phyloP scores from a whole-genome alignment of 2,888 invertebrate genomes.

The Epinotia demarniana region DNA sequence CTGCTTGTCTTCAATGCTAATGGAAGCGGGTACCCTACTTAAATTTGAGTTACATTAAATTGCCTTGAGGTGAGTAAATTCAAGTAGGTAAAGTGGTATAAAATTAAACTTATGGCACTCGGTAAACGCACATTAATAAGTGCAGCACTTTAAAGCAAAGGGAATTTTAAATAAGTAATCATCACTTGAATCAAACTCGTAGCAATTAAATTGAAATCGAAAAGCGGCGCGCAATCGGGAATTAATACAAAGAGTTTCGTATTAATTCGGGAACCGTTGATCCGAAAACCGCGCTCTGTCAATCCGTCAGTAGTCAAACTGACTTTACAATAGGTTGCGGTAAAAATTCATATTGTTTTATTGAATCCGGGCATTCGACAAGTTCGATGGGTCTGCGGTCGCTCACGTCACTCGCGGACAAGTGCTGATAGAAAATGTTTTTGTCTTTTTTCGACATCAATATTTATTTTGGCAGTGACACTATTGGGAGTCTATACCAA shows the following conservation, averaged over 20 bases:
- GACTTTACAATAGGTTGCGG: conserved; percentile 54
- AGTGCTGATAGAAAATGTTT: conserved; percentile 20
- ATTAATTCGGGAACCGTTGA: conserved; percentile 51
- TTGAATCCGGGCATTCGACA: conserved; percentile 50
- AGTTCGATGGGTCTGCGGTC: conserved; percentile 62
- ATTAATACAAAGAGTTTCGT: conserved; percentile 26
- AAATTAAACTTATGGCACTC: not conserved
- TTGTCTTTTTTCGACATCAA: not conserved
- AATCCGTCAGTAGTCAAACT: conserved; percentile 52
- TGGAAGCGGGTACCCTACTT: not conserved
- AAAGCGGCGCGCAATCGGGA: conserved; percentile 10
- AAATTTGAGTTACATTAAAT: not conserved
- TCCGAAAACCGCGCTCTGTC: conserved; percentile 53
- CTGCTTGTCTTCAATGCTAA: conserved; percentile 8
- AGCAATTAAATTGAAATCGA: conserved; percentile 17
- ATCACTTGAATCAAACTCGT: conserved; percentile 1
- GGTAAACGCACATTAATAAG: not conserved
- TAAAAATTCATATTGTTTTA: conserved; percentile 60
- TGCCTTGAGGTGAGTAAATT: not conserved
- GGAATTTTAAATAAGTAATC: not conserved
- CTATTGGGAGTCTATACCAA: not conserved
- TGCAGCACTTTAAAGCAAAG: not conserved
- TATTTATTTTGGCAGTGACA: conserved; percentile 13
- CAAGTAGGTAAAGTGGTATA: not conserved
- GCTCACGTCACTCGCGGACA: conserved; percentile 43